Evolutionary conservation across 2,888 invertebrate species (phyloP).

Genomic region (Tholera decimalis): DNA sequence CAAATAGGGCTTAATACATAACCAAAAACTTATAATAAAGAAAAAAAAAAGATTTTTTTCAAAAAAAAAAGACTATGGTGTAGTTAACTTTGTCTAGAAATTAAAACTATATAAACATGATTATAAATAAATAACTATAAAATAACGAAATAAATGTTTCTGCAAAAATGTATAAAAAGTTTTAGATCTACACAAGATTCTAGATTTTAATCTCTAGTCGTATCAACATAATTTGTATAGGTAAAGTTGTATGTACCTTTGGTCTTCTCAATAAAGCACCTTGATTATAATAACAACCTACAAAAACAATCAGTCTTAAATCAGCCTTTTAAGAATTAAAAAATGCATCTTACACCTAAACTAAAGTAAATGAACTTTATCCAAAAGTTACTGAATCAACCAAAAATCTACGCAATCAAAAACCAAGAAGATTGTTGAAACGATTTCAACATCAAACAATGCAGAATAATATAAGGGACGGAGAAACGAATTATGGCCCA

Average conservation of each 20-base stretch:
- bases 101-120: constrained; percentile 8
- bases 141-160: constrained; percentile 1
- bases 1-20: not conserved
- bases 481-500: constrained; percentile 16
- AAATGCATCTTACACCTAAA: not conserved
- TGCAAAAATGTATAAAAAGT: constrained; percentile 23
- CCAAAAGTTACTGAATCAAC: not conserved
- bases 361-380: not conserved
- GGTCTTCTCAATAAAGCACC: not conserved
- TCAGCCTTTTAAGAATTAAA: constrained; percentile 12
- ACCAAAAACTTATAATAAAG: not conserved
- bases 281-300: too few species aligned
- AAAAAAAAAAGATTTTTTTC: not conserved
- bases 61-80: not conserved
- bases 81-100: not conserved
- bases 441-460: not conserved
- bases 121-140: not conserved
- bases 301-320: constrained; percentile 12
- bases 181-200: constrained; percentile 29
- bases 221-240: not conserved
- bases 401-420: not conserved
- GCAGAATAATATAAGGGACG: not conserved
- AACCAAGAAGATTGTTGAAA: not conserved
- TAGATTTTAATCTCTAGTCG: not conserved
- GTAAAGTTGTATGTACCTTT: not conserved